Base-by-base conservation (phyloP, 2,797 vertebrate species). In the Sebastes dallii region DNA sequence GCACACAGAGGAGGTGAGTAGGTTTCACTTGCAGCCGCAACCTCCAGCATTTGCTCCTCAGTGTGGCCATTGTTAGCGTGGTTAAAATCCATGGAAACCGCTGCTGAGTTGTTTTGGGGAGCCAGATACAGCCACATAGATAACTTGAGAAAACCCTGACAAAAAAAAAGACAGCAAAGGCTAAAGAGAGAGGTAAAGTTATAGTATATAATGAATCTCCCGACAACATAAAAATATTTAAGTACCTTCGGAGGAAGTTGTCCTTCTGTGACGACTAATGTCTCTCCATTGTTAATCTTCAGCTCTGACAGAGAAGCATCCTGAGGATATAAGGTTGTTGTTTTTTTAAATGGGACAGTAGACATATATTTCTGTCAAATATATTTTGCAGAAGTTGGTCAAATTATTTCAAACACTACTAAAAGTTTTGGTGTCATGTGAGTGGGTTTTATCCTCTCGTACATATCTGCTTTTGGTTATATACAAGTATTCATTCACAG, bases 131-230 rank as follows among this genome's bases (percentile, higher is more conserved):
- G 95, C 97, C 97, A 98, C 54, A 99, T 77, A 1, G 96, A 91
- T 14, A 99, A 88, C 81, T 96, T 98, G 52, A 99, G 91, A 85
- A 97, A 97, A 18, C 97, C 97, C 98, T 99, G 86, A 86, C 7
- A 58, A 70, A 65, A 36, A 27, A 46, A 81, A 1, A 79, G 25
- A 85, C 2, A 66, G 34, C 2, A 66, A 29, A 59, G 4, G 30
- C 71, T 85, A 10, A 80, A 27, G 29, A 65, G 8, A 52, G 8
- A 74, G 22, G 34, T 34, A 13, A 29, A 29, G 2, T 42, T 25
- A n/a, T 2, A 24, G 2, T 0, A 7, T 18, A 13, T 8, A 5
- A 60, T 30, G 1, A 77, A 76, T 70, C 9, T 54, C 8, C 4
- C 68, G 9, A 6, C n/a, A 66, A 62, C 72, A 36, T 36, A 0